Evolutionary conservation across 2,113 vertebrate genomes (phyloP), one percentile per base, ranked within the genome.

Genomic region (Eonycteris spelaea): DNA sequence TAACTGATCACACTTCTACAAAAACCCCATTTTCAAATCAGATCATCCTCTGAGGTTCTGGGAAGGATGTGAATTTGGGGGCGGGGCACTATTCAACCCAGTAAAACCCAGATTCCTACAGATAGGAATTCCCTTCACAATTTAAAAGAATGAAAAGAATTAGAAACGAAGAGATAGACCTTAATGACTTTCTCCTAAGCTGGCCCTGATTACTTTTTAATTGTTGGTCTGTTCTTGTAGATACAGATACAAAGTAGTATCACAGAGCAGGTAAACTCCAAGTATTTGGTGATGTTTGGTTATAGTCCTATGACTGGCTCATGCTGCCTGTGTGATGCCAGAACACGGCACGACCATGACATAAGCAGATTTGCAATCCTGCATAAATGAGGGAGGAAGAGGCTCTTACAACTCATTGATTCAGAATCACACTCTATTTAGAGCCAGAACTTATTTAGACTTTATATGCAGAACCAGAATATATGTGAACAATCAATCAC

Each of bases 181-280:
- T 30, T 19, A 2, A 12, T 55, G 70, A 13, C 57, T 55, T 74
- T 63, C n/a, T 83, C 59, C n/a, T 30, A 5, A 30, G 33, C 40
- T 89, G 43, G 26, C 6, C 67, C 48, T 8, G 12, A 30, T 65
- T 35, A 22, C 21, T 80, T 22, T 45, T 19, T 24, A 5, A 12
- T 33, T 4, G 0, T 63, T 55, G 18, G 10, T 45, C 53, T 38
- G 53, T 65, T 70, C 40, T 7, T 7, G 35, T 38, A 53, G 73
- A n/a, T 26, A 43, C 21, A 28, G 83, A 68, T 10, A 26, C 15
- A 24, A 28, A 16, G 28, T 21, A 18, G 45, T 18, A 6, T 61
- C 30, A 6, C 26, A 2, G 3, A 7, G 67, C 16, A 9, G 22
- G 57, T 53, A 0, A 3, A 0, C 10, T 24, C 48, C 7, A n/a